Percentiles rank a stretch among this genome's conserved stretches.
These are phyloP conservation scores for Papilio demoleus DNA, from an alignment of 2,888 invertebrate genomes.

Conservation along the genomic window DNA sequence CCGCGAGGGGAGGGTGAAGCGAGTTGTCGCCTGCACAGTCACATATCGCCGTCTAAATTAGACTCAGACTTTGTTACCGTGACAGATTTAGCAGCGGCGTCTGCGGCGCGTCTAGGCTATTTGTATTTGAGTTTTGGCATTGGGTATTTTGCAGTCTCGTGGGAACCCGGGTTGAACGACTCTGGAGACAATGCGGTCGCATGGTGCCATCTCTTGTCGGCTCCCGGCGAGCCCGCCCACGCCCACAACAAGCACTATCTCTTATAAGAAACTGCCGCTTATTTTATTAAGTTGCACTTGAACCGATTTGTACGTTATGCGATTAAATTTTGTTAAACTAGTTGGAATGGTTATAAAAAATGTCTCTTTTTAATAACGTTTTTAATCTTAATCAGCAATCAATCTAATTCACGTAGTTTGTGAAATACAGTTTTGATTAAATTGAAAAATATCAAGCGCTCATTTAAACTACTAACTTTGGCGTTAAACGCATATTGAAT, in stretches of 20 bases:
- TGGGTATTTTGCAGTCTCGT: slow-evolving; percentile 77
- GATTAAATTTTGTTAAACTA: neutral
- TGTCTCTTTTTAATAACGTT: neutral
- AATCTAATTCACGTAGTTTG: neutral
- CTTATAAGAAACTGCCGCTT: slow-evolving; percentile 43
- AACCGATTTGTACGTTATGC: neutral
- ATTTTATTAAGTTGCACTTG: slow-evolving; percentile 16
- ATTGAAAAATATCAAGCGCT: neutral
- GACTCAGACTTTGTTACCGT: slow-evolving; percentile 62
- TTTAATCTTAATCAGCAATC: neutral
- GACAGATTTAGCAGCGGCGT: slow-evolving; percentile 76
- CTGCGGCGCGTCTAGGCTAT: slow-evolving; percentile 82
- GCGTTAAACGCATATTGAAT: no score
- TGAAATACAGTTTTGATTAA: neutral
- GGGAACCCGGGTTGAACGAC: slow-evolving; percentile 84
- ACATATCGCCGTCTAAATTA: slow-evolving; percentile 59
- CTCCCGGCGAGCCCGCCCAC: slow-evolving; percentile 24
- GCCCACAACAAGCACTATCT: slow-evolving; percentile 43
- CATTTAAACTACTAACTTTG: neutral
- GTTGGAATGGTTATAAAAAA: no score
- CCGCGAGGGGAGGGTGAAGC: neutral
- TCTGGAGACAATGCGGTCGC: slow-evolving; percentile 79
- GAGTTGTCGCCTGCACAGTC: slow-evolving; percentile 45
- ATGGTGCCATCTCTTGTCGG: slow-evolving; percentile 59
- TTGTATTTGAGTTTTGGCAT: slow-evolving; percentile 79